These are phyloP conservation scores for Buceros bicornis DNA, from an alignment of 2,797 vertebrate species.

Conservation along the genomic window DNA sequence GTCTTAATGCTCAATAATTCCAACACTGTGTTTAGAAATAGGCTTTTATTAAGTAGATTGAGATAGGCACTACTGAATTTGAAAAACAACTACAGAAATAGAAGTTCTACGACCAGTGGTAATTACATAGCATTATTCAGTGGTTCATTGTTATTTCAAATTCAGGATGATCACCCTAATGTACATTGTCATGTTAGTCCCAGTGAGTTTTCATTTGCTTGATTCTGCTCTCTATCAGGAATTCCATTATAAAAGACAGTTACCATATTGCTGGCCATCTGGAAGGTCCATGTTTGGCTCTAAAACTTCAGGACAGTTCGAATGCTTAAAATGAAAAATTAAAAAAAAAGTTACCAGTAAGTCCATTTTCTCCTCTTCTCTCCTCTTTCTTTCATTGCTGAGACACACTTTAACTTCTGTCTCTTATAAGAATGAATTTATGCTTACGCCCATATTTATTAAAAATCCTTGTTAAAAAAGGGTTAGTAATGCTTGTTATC, in stretches of 20 bases:
- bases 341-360: not conserved
- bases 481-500: not conserved
- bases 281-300: not conserved
- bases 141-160: not conserved
- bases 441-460: not conserved
- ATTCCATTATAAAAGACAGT: not conserved
- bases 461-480: not conserved
- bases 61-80: not conserved
- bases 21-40: constrained; percentile 13
- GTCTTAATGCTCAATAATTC: not conserved
- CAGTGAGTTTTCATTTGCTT: not conserved
- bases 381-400: not conserved
- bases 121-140: not conserved
- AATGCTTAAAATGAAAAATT: constrained; percentile 80
- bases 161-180: not conserved
- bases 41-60: constrained; percentile 41
- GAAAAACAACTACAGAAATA: not conserved
- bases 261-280: not conserved
- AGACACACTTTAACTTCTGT: not conserved
- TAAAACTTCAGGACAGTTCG: constrained; percentile 84
- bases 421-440: not conserved
- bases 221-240: not conserved
- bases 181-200: not conserved
- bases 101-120: not conserved
- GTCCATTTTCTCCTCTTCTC: not conserved